Percentiles rank a stretch among this genome's conserved stretches.
phyloP scores from a whole-genome alignment of 2,888 invertebrate species.

The Electrophaes corylata region DNA sequence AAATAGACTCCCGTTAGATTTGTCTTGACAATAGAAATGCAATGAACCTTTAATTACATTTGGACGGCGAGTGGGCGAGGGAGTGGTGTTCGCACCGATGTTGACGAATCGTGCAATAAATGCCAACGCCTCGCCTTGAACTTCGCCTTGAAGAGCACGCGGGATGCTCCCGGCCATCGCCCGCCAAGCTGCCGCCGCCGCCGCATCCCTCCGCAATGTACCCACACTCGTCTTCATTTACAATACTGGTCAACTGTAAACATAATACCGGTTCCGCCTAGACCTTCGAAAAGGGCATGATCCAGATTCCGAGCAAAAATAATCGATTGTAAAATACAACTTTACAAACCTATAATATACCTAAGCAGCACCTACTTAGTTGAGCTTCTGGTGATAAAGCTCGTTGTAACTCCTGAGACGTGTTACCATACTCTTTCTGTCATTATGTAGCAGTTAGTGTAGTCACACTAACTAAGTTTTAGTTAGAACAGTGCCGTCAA shows the following conservation, averaged over 20 bases:
- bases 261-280: slow-evolving; percentile 65
- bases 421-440: not conserved
- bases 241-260: slow-evolving; percentile 58
- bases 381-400: not conserved
- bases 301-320: slow-evolving; percentile 49
- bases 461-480: too few species aligned
- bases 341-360: not conserved
- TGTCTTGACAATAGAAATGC: slow-evolving; percentile 39
- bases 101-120: slow-evolving; percentile 79
- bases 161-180: slow-evolving; percentile 60
- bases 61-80: slow-evolving; percentile 36
- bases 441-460: not conserved
- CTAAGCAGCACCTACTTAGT: not conserved
- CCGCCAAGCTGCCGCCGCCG: slow-evolving; percentile 31
- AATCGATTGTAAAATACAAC: slow-evolving; percentile 16
- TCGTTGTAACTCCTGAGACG: not conserved
- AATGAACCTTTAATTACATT: slow-evolving; percentile 39
- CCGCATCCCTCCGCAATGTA: slow-evolving; percentile 50
- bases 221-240: slow-evolving; percentile 47
- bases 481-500: too few species aligned
- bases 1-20: slow-evolving; percentile 34
- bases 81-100: slow-evolving; percentile 44
- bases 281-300: slow-evolving; percentile 66
- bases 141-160: slow-evolving; percentile 67
- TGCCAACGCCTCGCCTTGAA: slow-evolving; percentile 83